Conservation (phyloP, 1,140 invertebrate genomes). For the Saccostrea glomerata region DNA sequence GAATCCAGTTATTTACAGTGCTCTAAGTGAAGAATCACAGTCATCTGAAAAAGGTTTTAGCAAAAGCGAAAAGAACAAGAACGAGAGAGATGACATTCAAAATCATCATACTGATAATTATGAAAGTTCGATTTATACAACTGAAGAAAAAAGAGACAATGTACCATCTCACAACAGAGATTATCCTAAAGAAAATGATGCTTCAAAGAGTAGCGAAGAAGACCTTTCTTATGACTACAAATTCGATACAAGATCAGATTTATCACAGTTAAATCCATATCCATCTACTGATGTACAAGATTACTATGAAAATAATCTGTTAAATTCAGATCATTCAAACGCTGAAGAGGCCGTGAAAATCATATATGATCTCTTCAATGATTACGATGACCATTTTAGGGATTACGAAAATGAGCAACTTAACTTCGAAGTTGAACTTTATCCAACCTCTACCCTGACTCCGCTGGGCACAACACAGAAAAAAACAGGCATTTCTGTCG, state of each 20-base stretch:
- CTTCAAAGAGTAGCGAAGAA: constrained; percentile 13
- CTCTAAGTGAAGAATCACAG: background rate
- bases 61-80: background rate
- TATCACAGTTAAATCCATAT: background rate
- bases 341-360: background rate
- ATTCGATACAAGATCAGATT: background rate
- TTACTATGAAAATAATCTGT: background rate
- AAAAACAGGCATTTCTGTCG: too few relatives aligned
- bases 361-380: constrained; percentile 7
- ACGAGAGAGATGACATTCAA: background rate
- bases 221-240: background rate
- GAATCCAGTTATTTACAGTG: background rate
- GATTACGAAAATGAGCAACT: constrained; percentile 11
- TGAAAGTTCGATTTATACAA: background rate
- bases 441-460: background rate
- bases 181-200: background rate
- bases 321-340: background rate
- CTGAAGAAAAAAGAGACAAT: background rate
- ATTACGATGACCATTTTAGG: background rate
- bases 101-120: background rate
- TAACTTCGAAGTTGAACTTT: background rate
- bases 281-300: background rate
- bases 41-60: background rate
- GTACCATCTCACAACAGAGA: background rate
- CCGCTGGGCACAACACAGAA: background rate